These are phyloP conservation scores for Mus minutoides DNA, from an alignment of 2,797 vertebrate genomes.

Conservation along the genomic window DNA sequence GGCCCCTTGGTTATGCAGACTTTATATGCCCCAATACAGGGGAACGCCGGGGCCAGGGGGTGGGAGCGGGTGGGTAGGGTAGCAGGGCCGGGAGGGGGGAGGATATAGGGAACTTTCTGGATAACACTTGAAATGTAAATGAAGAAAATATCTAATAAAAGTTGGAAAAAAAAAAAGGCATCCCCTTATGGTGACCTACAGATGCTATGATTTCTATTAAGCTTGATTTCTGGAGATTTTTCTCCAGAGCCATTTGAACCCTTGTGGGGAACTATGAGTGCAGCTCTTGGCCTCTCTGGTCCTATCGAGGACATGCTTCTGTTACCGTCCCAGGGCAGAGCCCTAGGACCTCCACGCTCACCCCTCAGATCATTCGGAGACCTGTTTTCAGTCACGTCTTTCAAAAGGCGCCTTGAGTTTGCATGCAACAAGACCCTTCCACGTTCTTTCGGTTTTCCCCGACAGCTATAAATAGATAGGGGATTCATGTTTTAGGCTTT, in stretches of 20 bases:
- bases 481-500: not conserved
- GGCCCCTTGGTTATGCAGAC: too few species aligned
- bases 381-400: not conserved
- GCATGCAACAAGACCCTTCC: not conserved
- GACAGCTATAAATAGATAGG: not conserved
- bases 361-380: not conserved
- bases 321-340: too few species aligned
- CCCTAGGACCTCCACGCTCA: not conserved
- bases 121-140: too few species aligned
- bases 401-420: not conserved
- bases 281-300: not conserved
- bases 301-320: not conserved
- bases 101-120: too few species aligned
- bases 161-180: too few species aligned
- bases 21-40: too few species aligned
- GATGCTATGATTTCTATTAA: not conserved
- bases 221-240: not conserved
- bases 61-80: too few species aligned
- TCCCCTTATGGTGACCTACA: not conserved
- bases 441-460: not conserved
- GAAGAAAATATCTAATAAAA: too few species aligned
- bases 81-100: too few species aligned
- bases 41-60: too few species aligned
- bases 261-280: not conserved
- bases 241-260: not conserved